Conservation (phyloP, 2,113 vertebrate genomes). For the Stercorarius parasiticus region DNA sequence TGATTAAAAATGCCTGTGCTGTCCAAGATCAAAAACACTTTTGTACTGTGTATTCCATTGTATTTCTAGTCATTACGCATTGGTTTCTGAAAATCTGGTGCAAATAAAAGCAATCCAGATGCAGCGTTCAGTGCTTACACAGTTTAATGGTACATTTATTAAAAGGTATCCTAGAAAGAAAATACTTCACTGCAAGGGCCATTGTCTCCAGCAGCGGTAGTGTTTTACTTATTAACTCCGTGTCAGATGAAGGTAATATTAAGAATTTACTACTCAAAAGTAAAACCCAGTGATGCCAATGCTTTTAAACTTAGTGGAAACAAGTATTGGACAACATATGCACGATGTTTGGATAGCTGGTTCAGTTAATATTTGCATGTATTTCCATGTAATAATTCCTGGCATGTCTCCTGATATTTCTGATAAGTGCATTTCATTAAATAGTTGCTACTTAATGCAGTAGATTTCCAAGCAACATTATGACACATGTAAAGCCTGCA, state of each 20-base stretch:
- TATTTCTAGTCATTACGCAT: background rate
- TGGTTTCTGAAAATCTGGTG: constrained; percentile 7
- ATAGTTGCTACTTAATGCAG: constrained; percentile 45
- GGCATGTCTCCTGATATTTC: constrained; percentile 7
- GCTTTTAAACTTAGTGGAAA: background rate
- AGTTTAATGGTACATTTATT: background rate
- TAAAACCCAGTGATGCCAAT: background rate
- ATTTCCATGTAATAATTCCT: constrained; percentile 27
- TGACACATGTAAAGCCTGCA: constrained; percentile 44
- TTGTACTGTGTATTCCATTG: background rate
- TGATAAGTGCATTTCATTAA: constrained; percentile 47
- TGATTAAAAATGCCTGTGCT: constrained; percentile 19
- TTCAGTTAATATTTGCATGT: constrained; percentile 11
- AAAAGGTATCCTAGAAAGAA: constrained; percentile 1
- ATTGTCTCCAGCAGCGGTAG: background rate
- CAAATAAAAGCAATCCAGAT: constrained; percentile 4
- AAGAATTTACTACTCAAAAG: background rate
- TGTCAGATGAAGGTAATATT: background rate
- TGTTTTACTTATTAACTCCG: background rate
- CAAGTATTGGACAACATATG: background rate
- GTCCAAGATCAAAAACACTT: background rate
- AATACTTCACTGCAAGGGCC: background rate
- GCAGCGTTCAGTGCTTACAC: background rate
- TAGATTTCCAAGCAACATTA: constrained; percentile 39
- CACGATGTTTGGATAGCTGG: constrained; percentile 1